These are phyloP conservation scores for Callitettix versicolor DNA, from an alignment of 1,140 invertebrate genomes.

Conservation along the genomic window DNA sequence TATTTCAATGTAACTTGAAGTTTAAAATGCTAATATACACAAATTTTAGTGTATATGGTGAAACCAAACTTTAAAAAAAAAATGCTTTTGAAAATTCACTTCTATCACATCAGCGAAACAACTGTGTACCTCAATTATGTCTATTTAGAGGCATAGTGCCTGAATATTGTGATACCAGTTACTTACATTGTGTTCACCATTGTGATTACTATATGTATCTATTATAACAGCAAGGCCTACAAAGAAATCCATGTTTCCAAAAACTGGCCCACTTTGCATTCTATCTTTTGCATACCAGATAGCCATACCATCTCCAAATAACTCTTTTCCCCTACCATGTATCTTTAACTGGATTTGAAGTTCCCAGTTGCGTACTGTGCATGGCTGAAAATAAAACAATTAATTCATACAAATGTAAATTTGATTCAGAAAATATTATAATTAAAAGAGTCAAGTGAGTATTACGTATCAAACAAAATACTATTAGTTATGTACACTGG, in stretches of 20 bases:
- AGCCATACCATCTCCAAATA: conserved; percentile 95
- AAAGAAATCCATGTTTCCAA: conserved; percentile 91
- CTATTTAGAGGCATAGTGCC: too few species aligned
- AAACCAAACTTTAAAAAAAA: too few species aligned
- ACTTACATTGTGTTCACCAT: conserved; percentile 92
- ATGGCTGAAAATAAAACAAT: conserved; percentile 50
- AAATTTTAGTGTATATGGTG: too few species aligned
- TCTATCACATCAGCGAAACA: too few species aligned
- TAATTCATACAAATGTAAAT: conserved; percentile 4
- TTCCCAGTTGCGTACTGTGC: conserved; percentile 85
- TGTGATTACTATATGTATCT: conserved; percentile 99
- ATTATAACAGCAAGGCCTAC: conserved; percentile 86
- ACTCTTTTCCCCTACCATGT: conserved; percentile 84
- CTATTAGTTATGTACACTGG: neutral
- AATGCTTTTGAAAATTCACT: too few species aligned
- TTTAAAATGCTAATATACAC: too few species aligned
- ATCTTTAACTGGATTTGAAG: conserved; percentile 94
- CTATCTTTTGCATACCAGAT: conserved; percentile 95
- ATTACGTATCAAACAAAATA: neutral
- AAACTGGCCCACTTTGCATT: conserved; percentile 77
- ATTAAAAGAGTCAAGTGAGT: neutral
- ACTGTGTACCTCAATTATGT: too few species aligned
- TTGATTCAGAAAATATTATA: neutral
- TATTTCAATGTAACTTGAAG: too few species aligned
- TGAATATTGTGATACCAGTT: too few species aligned